A percentile compares a stretch with the other conserved stretches of the same genome.
Evolutionary conservation across 2,888 invertebrate species (phyloP).

Genomic region (Diogma glabrata): DNA sequence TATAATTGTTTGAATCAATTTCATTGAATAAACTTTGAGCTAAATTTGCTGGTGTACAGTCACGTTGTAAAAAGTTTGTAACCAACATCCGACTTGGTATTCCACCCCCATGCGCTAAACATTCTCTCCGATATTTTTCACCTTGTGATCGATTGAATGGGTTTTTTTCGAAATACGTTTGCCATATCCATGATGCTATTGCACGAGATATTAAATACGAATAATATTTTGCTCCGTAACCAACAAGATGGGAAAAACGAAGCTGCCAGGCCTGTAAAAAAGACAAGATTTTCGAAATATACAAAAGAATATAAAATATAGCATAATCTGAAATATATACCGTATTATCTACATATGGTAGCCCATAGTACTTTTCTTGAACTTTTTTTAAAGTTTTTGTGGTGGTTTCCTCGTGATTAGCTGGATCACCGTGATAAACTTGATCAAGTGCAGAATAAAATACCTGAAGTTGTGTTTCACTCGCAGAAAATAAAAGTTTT

Average conservation of each 20-base stretch:
- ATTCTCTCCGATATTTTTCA: conserved; percentile 60
- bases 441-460: conserved; percentile 91
- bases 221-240: conserved; percentile 98
- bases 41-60: conserved; percentile 64
- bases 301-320: conserved; percentile 8
- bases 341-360: conserved; percentile 80
- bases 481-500: conserved; percentile 77
- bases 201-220: conserved; percentile 92
- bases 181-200: conserved; percentile 89
- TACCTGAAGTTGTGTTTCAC: conserved; percentile 78
- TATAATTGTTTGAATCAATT: conserved; percentile 50
- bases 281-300: conserved; percentile 1
- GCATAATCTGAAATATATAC: conserved; percentile 25
- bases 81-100: conserved; percentile 68
- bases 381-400: conserved; percentile 63
- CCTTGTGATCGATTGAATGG: conserved; percentile 71
- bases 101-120: conserved; percentile 81
- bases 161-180: conserved; percentile 64
- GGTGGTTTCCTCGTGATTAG: conserved; percentile 37
- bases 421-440: conserved; percentile 54
- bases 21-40: conserved; percentile 69
- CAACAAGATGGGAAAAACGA: conserved; percentile 90
- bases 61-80: conserved; percentile 62
- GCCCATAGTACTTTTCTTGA: conserved; percentile 71
- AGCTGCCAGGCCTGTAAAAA: conserved; percentile 76